phyloP scores from a whole-genome alignment of 2,888 invertebrate genomes.

The Mesoligia furuncula region DNA sequence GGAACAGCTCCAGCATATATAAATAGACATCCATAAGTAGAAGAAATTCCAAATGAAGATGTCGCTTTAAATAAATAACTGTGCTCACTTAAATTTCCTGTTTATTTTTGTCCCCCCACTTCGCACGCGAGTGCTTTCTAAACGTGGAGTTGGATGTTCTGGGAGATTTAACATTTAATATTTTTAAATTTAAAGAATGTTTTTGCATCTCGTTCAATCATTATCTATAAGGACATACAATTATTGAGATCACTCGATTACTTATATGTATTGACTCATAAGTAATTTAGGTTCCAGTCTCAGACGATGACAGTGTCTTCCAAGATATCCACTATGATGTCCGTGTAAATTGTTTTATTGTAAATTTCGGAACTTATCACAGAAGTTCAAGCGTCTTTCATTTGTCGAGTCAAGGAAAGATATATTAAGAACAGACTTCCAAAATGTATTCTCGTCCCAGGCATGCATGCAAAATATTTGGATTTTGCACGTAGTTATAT shows the following conservation, averaged over 20 bases:
- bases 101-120: conserved; percentile 84
- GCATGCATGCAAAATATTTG: conserved; percentile 48
- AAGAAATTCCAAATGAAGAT: conserved; percentile 78
- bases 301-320: background rate
- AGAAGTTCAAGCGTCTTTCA: background rate
- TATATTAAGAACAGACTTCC: background rate
- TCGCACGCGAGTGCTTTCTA: conserved; percentile 73
- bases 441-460: conserved; percentile 35
- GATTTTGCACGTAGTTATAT: conserved; percentile 51
- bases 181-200: conserved; percentile 45
- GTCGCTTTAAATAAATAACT: conserved; percentile 87
- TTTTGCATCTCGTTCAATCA: conserved; percentile 13
- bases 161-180: conserved; percentile 70
- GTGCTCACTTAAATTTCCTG: conserved; percentile 84
- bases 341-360: background rate
- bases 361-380: background rate
- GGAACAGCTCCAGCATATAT: conserved; percentile 54
- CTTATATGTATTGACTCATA: background rate
- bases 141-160: conserved; percentile 75
- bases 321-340: background rate
- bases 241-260: background rate
- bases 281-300: background rate
- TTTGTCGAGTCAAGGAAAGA: background rate
- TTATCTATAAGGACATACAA: background rate
- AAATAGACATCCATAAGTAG: conserved; percentile 81